Base-by-base conservation (phyloP, 64 coral and sea anemone species). In the Cladopsammia gracilis region DNA sequence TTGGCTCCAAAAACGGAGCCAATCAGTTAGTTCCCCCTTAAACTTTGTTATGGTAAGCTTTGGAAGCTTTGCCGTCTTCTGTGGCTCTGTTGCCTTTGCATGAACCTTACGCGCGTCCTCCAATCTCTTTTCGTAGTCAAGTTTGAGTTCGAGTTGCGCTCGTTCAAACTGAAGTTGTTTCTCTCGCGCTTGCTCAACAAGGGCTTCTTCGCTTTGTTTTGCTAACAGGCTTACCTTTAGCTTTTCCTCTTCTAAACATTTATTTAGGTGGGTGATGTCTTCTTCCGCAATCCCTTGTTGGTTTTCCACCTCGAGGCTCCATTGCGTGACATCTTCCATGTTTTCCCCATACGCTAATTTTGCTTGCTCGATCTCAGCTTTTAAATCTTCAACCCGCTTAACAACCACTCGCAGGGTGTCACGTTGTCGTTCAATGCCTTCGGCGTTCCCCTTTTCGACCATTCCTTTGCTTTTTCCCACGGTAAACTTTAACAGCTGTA, bases 1-100 rank as follows among this genome's bases (percentile, higher is more conserved):
- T 13, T 58, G 66, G 22, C 53, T 87, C 68, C 67, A 87, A 50
- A 87, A 87, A 16, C 49, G 71, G 44, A 34, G 85, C 85, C 67
- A 87, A 8, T 70, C 69, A n/a, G 59, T 68, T n/a, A 65, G 22
- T 7, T 62, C 47, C 2, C 81, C 81, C 7, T 20, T 66, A 50
- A 60, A 84, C 64, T 84, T 83, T 7, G 24, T 44, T 6, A 83
- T 83, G 10, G 44, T 56, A 1, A 83, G 79, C 62, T 62, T 83
- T 3, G 79, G 79, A 14, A 83, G 45, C 48, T 83, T 62, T 19
- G 79, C 56, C 1, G 42, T 44, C 11, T 59, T 61, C 72, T 4
- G 12, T 11, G 64, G 79, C 47, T 62, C 61, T 23, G 57, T 26
- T 9, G 43, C 14, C 56, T 82, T 82, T 20, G 18, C 78, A 0